Conservation (phyloP, 2,113 vertebrate genomes). For the Callithrix jacchus region DNA sequence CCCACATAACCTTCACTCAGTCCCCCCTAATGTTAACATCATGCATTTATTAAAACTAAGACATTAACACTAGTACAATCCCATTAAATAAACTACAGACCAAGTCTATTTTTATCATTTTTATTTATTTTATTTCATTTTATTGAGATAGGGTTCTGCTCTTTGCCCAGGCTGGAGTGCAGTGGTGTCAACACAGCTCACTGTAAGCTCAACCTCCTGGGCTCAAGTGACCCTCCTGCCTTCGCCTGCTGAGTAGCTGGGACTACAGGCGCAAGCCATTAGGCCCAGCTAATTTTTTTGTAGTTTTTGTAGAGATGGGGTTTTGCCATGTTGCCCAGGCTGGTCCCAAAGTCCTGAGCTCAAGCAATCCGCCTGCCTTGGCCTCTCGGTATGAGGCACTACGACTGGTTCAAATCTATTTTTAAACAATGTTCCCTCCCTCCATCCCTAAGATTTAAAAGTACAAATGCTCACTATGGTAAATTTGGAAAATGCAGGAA, state of each 20-base stretch:
- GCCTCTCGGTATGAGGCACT: not conserved
- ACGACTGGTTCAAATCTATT: not conserved
- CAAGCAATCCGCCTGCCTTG: not conserved
- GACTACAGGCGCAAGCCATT: not conserved
- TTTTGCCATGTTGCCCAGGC: not conserved
- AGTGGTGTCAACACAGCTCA: not conserved
- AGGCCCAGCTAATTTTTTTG: not conserved
- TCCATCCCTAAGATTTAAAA: slow-evolving; percentile 3
- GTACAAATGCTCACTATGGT: slow-evolving; percentile 3
- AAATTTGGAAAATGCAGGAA: slow-evolving; percentile 7
- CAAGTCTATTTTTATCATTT: not conserved
- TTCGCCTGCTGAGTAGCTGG: not conserved
- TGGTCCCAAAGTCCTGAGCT: not conserved
- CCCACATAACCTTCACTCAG: not conserved
- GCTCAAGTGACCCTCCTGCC: not conserved
- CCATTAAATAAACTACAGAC: not conserved
- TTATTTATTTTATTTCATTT: not conserved
- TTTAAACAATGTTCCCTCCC: not conserved
- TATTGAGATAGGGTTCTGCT: not conserved
- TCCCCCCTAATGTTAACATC: not conserved
- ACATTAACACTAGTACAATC: not conserved
- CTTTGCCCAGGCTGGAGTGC: not conserved
- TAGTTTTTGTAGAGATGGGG: not conserved
- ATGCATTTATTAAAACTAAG: not conserved
- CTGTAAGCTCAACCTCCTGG: not conserved